Evolutionary conservation across 2,888 invertebrate species (phyloP), one percentile per base, ranked within the genome.

Genomic region (Clanis bilineata): DNA sequence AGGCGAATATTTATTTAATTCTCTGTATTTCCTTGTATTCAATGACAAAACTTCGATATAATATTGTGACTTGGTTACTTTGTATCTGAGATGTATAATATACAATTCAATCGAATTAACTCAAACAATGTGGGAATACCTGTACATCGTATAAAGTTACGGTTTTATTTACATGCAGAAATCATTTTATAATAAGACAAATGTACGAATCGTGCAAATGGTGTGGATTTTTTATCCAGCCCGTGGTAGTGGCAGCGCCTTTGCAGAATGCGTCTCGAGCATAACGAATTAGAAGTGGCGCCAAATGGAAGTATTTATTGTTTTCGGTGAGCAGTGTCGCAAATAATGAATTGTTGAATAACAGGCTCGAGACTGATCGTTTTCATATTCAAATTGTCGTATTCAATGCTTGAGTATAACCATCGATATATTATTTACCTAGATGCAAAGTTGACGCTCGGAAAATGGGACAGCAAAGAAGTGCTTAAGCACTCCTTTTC

Each of bases 261-360:
- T 58, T 54, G 57, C 61, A 58, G 57, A 58, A 55, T 61, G 61
- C 54, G 54, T 43, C 57, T 61, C 74, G 77, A 80, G 83, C 84
- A 86, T 84, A 80, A 83, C 79, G 83, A 86, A 88, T 88, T 85
- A 87, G 85, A 82, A 77, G 77, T 82, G 87, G 86, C 86, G 87
- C 88, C 87, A 76, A 68, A 71, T 63, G 63, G 68, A 74, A 75
- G 74, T 86, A 82, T 86, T 88, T 88, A 87, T 87, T 84, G 86
- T 75, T 77, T 74, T 72, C 73, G 72, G 74, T 71, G 69, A 73
- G 71, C 67, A 68, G 71, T 77, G 73, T 75, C 68, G 71, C 72
- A 74, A 74, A 73, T 72, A 57, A 57, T 32, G 25, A 51, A 58
- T 38, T 41, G n/a, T 38, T 22, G n/a, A 38, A n/a, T 22, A 28